phyloP scores from a whole-genome alignment of 1,140 invertebrate species.

The Ridgeia piscesae region DNA sequence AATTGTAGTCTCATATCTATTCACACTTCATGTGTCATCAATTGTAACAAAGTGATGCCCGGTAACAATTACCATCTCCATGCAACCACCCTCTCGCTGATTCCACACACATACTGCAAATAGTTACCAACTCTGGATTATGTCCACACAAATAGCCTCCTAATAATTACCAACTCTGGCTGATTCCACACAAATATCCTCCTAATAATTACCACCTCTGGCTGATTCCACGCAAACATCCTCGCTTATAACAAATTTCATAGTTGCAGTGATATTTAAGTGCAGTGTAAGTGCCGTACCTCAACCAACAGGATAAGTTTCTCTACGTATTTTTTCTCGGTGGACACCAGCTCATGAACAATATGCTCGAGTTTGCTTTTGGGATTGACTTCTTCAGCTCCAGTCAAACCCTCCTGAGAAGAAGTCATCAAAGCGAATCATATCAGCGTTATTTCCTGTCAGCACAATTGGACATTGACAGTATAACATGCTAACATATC shows the following conservation, averaged over 20 bases:
- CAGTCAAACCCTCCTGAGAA: background rate
- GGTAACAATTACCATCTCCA: too few species aligned
- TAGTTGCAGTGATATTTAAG: background rate
- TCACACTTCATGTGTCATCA: background rate
- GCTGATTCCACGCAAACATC: too few species aligned
- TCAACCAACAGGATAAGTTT: slow-evolving; percentile 63
- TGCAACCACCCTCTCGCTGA: too few species aligned
- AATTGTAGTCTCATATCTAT: background rate
- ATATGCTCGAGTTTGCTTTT: slow-evolving; percentile 53
- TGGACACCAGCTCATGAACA: slow-evolving; percentile 61
- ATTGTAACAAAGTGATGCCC: background rate
- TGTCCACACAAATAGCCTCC: too few species aligned
- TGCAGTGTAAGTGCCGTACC: slow-evolving; percentile 45
- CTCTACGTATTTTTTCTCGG: slow-evolving; percentile 62
- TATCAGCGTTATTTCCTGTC: background rate
- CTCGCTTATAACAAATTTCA: background rate
- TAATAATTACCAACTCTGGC: too few species aligned
- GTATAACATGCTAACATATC: background rate
- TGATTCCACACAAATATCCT: too few species aligned
- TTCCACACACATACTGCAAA: too few species aligned
- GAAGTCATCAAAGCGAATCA: background rate
- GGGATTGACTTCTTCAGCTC: background rate
- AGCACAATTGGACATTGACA: background rate
- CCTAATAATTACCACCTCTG: too few species aligned
- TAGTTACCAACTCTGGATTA: too few species aligned